A percentile compares a stretch with the other conserved stretches of the same genome.
Conservation (phyloP, 2,113 vertebrate species). For the Sialia sialis region DNA sequence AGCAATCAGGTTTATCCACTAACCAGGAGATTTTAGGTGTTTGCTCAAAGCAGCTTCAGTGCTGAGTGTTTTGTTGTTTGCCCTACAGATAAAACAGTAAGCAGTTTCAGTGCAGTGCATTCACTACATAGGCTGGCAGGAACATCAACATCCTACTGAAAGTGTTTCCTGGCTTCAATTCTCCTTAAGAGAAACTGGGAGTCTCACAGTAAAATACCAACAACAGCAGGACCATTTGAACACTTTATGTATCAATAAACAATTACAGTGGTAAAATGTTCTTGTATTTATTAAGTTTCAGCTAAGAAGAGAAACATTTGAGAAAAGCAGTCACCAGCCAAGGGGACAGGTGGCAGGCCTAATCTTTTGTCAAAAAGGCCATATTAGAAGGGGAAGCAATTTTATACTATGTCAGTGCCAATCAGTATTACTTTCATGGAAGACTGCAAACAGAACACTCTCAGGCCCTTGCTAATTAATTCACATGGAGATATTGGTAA, state of each 20-base stretch:
- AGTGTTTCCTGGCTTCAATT: neutral
- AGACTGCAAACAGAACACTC: slow-evolving; percentile 19
- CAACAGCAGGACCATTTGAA: neutral
- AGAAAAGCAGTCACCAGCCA: neutral
- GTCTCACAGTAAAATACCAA: neutral
- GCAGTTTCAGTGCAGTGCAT: neutral
- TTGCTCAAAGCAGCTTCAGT: neutral
- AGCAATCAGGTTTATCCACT: neutral
- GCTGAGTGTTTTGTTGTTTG: neutral
- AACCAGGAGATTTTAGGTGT: neutral
- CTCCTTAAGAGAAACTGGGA: neutral
- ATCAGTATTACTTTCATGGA: slow-evolving; percentile 44
- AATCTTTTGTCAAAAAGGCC: slow-evolving; percentile 3
- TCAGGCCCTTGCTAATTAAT: slow-evolving; percentile 28
- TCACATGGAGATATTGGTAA: slow-evolving; percentile 43
- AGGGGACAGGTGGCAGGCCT: slow-evolving; percentile 37
- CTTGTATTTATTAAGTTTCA: neutral
- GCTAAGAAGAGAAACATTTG: neutral
- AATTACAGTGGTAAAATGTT: neutral
- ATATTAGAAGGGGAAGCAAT: slow-evolving; percentile 15
- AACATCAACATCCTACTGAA: neutral
- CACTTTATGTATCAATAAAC: neutral
- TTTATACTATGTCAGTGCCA: slow-evolving; percentile 8
- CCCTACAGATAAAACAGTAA: neutral
- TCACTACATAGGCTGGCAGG: neutral